These are phyloP conservation scores for Arctopsyche grandis DNA, from an alignment of 1,140 invertebrate species.

Conservation along the genomic window DNA sequence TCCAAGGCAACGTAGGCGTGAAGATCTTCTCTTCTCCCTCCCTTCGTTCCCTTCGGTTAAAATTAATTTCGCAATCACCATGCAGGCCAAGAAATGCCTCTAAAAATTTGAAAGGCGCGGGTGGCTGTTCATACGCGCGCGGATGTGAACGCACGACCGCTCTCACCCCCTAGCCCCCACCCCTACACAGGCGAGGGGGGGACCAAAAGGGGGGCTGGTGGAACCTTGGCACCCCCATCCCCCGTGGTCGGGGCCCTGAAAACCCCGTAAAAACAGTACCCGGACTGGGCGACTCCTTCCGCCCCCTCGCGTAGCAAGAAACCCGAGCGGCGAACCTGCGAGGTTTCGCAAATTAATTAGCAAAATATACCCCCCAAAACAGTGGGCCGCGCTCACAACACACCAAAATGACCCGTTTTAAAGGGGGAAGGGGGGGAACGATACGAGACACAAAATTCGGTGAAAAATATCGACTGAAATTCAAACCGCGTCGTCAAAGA, in stretches of 20 bases:
- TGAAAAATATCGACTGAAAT: constrained; percentile 16
- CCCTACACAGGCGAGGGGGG: background rate
- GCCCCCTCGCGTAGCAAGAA: constrained; percentile 22
- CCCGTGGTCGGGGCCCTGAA: background rate
- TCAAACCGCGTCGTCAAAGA: background rate
- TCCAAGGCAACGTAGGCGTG: background rate
- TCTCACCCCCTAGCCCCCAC: background rate
- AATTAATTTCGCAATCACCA: constrained; percentile 38
- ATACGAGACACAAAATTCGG: background rate
- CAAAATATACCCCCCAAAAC: constrained; percentile 26
- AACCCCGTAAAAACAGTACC: constrained; percentile 50
- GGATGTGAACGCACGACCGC: constrained; percentile 34
- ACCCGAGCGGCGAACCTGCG: constrained; percentile 35
- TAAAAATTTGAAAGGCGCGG: constrained; percentile 32
- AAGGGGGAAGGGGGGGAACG: background rate
- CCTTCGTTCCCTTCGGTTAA: constrained; percentile 10
- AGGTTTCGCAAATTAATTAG: constrained; percentile 47
- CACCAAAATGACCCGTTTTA: background rate
- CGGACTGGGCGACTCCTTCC: constrained; percentile 22
- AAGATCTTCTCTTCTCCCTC: background rate
- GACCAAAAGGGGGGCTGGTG: background rate
- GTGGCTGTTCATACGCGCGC: constrained; percentile 45
- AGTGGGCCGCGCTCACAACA: background rate
- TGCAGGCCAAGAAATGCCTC: constrained; percentile 29
- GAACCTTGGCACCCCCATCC: background rate